These are phyloP conservation scores for Sarcophaga variegata DNA, from an alignment of 2,888 invertebrate genomes.

Conservation along the genomic window DNA sequence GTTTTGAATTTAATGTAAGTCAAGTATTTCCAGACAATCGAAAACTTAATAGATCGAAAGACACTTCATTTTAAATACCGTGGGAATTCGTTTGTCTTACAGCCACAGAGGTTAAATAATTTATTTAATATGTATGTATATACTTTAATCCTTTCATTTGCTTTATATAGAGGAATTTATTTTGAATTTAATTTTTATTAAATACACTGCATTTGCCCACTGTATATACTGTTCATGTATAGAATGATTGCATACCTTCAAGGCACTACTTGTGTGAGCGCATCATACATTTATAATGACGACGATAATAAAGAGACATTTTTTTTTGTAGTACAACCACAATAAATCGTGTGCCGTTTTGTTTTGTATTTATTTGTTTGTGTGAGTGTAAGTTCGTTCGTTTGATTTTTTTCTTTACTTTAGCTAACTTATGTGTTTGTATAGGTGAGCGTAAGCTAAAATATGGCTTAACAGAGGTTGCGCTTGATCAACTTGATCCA, in stretches of 20 bases:
- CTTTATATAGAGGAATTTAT: too few relatives aligned
- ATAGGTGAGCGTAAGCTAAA: constrained; percentile 53
- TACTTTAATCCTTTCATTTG: too few relatives aligned
- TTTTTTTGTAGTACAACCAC: constrained; percentile 32
- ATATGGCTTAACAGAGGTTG: constrained; percentile 68
- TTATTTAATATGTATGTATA: too few relatives aligned
- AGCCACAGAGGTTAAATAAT: too few relatives aligned
- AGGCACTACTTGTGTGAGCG: constrained; percentile 14
- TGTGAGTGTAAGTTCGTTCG: constrained; percentile 44
- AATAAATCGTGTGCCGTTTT: constrained; percentile 64
- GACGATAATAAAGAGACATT: constrained; percentile 57
- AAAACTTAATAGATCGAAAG: too few relatives aligned
- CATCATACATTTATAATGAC: constrained; percentile 57
- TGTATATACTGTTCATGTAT: not conserved
- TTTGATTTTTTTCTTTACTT: constrained; percentile 35
- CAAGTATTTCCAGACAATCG: too few relatives aligned
- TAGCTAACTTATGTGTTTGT: constrained; percentile 62
- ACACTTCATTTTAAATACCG: too few relatives aligned
- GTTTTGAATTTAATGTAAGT: too few relatives aligned
- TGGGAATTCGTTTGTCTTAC: too few relatives aligned
- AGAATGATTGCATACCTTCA: constrained; percentile 30
- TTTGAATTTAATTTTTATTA: not conserved
- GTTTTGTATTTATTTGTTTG: constrained; percentile 45
- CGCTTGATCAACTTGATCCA: constrained; percentile 70
- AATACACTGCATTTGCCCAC: not conserved